Evolutionary conservation across 1,140 invertebrate species (phyloP), one percentile per base, ranked within the genome.

Genomic region (Doryteuthis pealeii): DNA sequence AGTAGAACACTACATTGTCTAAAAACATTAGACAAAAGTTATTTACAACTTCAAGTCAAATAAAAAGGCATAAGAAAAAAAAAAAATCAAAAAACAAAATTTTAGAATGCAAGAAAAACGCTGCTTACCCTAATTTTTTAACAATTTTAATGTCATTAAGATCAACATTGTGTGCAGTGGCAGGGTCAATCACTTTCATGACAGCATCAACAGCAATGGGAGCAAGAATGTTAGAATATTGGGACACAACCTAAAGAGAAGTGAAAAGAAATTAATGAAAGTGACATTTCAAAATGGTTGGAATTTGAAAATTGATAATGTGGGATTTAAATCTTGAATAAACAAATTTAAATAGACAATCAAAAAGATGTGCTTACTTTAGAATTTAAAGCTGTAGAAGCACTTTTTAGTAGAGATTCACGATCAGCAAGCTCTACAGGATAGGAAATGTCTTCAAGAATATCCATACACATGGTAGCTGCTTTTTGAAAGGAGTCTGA

Each of bases 141-240:
- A 98, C 94, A 14, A 99, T 93, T 91, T 96, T 97, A 71, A 99
- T 97, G 85, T 99, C 87, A 90, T 91, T 90, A 4, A 94, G 86
- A 88, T 94, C 92, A 75, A 93, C 92, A 88, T 92, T 92, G 35
- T 86, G 89, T 75, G 91, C 91, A 69, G 89, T 89, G n/a, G 86
- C 82, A 43, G 92, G 91, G 84, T 93, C 91, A 73, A 92, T 90
- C 78, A 99, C 94, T 88, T 94, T 94, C 68, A 98, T 90, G 49
- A 99, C 96, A 76, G 98, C 97, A 88, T 99, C 93, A 0, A 99
- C 98, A 78, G 98, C 97, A 81, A 99, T 93, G 30, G 98, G 97
- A 30, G 97, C 96, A 75, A 99, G 89, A 65, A 96, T 90, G 84
- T 92, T 94, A 4, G 96, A 97, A 86, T 99, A 96, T 89, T 99